Evolutionary conservation across 2,888 invertebrate genomes (phyloP).

Genomic region (Smittia aterrima): DNA sequence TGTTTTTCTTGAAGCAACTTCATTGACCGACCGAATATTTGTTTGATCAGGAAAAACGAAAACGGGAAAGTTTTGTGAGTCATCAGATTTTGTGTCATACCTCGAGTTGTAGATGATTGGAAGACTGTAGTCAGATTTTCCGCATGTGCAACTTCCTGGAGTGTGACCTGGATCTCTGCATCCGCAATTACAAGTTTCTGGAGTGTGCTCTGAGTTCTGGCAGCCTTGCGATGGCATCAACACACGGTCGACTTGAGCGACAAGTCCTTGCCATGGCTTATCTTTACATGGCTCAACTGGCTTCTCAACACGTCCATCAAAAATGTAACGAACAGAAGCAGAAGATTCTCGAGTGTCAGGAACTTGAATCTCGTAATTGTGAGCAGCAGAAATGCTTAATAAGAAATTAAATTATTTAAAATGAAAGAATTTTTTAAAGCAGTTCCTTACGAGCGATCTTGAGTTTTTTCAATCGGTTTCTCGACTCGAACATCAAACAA

Average conservation of each 20-base stretch:
- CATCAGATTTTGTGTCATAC: not conserved
- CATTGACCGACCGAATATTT: not conserved
- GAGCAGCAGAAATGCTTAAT: not conserved
- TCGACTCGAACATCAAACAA: constrained; percentile 35
- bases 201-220: not conserved
- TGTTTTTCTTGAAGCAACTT: not conserved
- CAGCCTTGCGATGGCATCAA: constrained; percentile 17
- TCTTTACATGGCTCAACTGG: constrained; percentile 33
- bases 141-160: constrained; percentile 19
- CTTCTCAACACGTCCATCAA: constrained; percentile 25
- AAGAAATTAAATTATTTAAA: not conserved
- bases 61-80: not conserved
- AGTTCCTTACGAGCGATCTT: not conserved
- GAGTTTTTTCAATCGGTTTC: not conserved
- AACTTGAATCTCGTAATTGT: not conserved
- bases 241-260: constrained; percentile 26
- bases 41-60: not conserved
- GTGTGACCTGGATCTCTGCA: constrained; percentile 15
- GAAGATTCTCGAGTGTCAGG: not conserved
- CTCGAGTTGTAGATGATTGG: constrained; percentile 6
- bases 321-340: constrained; percentile 12
- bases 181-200: constrained; percentile 32
- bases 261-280: constrained; percentile 39
- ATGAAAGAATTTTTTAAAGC: not conserved
- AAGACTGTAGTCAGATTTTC: not conserved